A percentile compares a stretch with the other conserved stretches of the same genome.
These are phyloP conservation scores for Heterocephalus glaber DNA, from an alignment of 2,113 vertebrate genomes.

Conservation along the genomic window DNA sequence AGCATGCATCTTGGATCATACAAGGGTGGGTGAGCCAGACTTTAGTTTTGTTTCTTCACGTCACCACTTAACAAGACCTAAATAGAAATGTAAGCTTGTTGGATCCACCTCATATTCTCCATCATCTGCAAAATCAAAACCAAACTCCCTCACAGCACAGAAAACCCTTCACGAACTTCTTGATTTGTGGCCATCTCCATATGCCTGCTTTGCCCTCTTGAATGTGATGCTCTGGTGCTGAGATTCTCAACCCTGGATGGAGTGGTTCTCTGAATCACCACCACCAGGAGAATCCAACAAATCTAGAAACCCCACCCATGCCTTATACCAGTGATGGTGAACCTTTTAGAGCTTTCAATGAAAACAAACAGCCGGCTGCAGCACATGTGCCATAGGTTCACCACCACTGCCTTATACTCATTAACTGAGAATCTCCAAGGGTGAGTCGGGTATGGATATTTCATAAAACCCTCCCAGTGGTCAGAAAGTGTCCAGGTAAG, in stretches of 20 bases:
- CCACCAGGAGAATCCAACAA: not conserved
- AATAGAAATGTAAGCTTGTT: not conserved
- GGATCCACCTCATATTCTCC: not conserved
- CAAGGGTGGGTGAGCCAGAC: not conserved
- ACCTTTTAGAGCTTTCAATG: not conserved
- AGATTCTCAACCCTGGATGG: not conserved
- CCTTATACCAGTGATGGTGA: not conserved
- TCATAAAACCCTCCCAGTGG: not conserved
- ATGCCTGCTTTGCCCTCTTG: not conserved
- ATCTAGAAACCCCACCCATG: not conserved
- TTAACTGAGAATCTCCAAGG: not conserved
- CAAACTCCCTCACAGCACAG: not conserved
- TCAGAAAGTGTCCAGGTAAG: not conserved
- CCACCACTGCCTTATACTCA: not conserved
- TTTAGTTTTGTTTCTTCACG: not conserved
- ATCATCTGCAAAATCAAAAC: slow-evolving; percentile 6
- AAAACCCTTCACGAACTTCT: not conserved
- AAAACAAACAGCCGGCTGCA: not conserved
- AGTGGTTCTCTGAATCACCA: not conserved
- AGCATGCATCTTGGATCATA: not conserved
- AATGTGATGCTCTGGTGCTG: not conserved
- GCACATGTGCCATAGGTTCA: not conserved
- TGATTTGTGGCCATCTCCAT: not conserved
- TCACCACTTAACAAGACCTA: not conserved
- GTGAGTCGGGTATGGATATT: not conserved